These are phyloP conservation scores for Meiosimyza platycephala DNA, from an alignment of 2,888 invertebrate genomes.

Conservation along the genomic window DNA sequence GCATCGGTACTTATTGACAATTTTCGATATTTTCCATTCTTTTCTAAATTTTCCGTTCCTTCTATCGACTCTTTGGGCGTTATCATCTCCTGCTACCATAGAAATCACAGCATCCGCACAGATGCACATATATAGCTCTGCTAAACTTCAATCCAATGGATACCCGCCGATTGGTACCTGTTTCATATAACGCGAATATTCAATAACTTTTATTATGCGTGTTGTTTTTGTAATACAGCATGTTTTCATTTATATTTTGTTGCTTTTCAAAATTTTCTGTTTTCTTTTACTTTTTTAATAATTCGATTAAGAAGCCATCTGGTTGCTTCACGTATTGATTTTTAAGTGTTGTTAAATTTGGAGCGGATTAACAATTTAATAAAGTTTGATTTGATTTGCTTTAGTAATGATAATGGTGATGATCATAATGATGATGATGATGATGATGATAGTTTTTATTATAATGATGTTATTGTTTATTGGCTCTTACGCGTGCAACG, in stretches of 20 bases:
- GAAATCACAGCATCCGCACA: too few species aligned
- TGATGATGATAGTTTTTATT: too few species aligned
- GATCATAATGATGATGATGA: too few species aligned
- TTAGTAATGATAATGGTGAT: neutral
- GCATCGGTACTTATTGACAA: too few species aligned
- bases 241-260: neutral
- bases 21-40: too few species aligned
- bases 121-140: too few species aligned
- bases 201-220: constrained; percentile 18
- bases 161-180: constrained; percentile 28
- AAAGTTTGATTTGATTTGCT: constrained; percentile 23
- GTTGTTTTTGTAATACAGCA: constrained; percentile 16
- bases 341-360: constrained; percentile 44
- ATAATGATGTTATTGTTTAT: too few species aligned
- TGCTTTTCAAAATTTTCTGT: neutral
- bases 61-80: too few species aligned
- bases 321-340: constrained; percentile 38
- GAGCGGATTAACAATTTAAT: constrained; percentile 40
- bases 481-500: constrained; percentile 15
- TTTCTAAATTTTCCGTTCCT: too few species aligned
- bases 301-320: constrained; percentile 36
- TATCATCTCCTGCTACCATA: too few species aligned
- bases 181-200: neutral
- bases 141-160: constrained; percentile 31
- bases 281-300: constrained; percentile 32